phyloP scores from a whole-genome alignment of 2,113 vertebrate species.

The Anhinga anhinga region DNA sequence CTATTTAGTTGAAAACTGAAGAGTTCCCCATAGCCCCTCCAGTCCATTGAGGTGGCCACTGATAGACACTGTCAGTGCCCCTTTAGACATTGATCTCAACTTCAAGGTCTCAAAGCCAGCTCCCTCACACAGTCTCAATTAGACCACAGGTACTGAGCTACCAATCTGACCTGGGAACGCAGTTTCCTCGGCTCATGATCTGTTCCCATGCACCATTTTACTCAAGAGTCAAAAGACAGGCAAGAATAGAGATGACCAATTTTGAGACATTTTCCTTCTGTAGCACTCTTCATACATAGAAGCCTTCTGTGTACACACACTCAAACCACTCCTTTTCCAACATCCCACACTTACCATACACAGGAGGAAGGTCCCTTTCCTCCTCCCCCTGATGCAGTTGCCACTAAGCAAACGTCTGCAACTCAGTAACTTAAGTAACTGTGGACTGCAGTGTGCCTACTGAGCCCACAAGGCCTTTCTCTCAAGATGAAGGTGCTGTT shows the following conservation, averaged over 20 bases:
- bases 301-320: neutral
- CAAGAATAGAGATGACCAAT: neutral
- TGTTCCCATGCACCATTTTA: neutral
- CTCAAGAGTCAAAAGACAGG: neutral
- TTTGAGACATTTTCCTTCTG: neutral
- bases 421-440: neutral
- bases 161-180: neutral
- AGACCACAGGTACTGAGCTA: neutral
- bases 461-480: neutral
- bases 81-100: neutral
- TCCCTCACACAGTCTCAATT: neutral
- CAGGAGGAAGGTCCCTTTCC: neutral
- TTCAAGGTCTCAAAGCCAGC: neutral
- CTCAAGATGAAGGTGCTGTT: neutral
- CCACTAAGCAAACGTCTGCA: neutral
- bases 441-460: neutral
- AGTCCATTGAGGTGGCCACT: neutral
- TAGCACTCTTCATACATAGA: neutral
- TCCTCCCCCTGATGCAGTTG: neutral
- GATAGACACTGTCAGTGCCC: fast-evolving
- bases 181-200: neutral
- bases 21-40: neutral
- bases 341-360: neutral
- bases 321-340: neutral
- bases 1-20: neutral